Percentiles rank a stretch among this genome's conserved stretches.
These are phyloP conservation scores for Bufo bufo DNA, from an alignment of 2,113 vertebrate genomes.

Conservation along the genomic window DNA sequence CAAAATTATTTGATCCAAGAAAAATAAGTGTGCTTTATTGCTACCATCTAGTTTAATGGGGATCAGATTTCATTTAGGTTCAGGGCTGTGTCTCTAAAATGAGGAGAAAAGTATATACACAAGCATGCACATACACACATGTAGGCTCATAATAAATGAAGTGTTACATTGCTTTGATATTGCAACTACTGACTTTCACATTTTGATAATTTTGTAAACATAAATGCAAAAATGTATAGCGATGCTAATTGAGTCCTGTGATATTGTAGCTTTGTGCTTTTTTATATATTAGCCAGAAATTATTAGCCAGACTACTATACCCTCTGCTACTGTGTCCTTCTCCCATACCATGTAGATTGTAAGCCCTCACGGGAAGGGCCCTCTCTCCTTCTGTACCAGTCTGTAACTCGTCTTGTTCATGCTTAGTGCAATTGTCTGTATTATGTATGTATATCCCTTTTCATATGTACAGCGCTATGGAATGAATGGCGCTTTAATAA, in stretches of 20 bases:
- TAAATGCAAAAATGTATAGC: not conserved
- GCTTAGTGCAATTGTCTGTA: too few relatives aligned
- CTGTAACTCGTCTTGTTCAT: too few relatives aligned
- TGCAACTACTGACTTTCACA: not conserved
- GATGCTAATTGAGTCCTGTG: not conserved
- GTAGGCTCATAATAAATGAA: slow-evolving; percentile 47
- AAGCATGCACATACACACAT: slow-evolving; percentile 58
- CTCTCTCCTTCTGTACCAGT: too few relatives aligned
- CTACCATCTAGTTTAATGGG: slow-evolving; percentile 58
- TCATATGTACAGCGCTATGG: too few relatives aligned
- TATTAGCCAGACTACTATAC: too few relatives aligned
- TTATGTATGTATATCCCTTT: too few relatives aligned
- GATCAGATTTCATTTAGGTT: slow-evolving; percentile 60
- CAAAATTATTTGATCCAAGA: slow-evolving; percentile 62
- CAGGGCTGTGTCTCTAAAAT: slow-evolving; percentile 32
- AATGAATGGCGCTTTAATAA: too few relatives aligned
- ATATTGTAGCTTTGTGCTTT: not conserved
- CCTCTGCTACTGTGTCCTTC: too few relatives aligned
- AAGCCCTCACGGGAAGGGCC: too few relatives aligned
- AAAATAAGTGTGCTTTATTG: slow-evolving; percentile 62
- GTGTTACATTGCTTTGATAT: slow-evolving; percentile 47
- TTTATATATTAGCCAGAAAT: not conserved
- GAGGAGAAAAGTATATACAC: slow-evolving; percentile 25
- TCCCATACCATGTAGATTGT: too few relatives aligned
- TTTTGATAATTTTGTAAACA: slow-evolving; percentile 17